Percentiles rank a stretch among this genome's conserved stretches.
Conservation (phyloP, 2,888 invertebrate species). For the Hirtodrosophila trivittata region DNA sequence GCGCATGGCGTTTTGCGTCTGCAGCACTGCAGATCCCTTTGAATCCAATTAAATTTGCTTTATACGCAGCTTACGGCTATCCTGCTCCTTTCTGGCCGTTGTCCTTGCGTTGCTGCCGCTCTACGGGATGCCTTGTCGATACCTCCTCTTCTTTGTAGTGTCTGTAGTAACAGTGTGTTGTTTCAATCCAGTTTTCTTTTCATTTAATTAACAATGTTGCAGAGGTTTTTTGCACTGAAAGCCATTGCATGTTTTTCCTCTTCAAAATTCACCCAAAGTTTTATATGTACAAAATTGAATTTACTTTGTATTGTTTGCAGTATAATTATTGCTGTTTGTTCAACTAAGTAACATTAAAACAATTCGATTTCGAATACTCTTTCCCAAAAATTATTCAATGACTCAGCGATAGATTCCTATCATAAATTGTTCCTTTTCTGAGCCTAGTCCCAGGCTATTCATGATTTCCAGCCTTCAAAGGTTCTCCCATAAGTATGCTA, state of each 20-base stretch:
- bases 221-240: neutral
- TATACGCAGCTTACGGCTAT: neutral
- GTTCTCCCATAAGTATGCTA: neutral
- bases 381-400: no score
- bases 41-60: constrained; percentile 17
- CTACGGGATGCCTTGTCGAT: no score
- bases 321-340: neutral
- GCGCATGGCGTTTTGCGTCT: constrained; percentile 85
- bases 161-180: neutral
- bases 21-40: constrained; percentile 61
- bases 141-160: neutral
- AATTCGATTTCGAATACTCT: constrained; percentile 21
- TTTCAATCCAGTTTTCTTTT: neutral
- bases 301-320: neutral
- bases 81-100: neutral
- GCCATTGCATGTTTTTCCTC: no score
- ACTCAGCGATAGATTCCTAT: no score
- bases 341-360: no score
- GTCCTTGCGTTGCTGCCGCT: neutral
- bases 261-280: no score
- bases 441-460: no score
- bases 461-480: no score
- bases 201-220: no score
- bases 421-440: no score
- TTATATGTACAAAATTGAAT: neutral